Base-by-base conservation (phyloP, 2,888 invertebrate genomes). In the Hesperia comma region DNA sequence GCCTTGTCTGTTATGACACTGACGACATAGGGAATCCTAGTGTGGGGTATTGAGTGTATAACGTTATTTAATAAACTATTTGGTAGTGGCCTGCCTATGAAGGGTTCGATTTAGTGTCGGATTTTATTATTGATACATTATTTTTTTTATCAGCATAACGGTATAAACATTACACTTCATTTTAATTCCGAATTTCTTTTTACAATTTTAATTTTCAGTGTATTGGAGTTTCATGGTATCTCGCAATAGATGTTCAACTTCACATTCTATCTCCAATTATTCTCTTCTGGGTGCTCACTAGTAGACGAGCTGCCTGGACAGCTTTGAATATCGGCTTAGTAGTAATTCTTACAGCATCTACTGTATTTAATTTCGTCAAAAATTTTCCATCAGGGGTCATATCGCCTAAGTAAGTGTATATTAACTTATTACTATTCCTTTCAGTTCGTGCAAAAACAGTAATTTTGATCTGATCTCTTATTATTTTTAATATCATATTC, bases 171-270 rank as follows among this genome's bases (percentile, higher is more conserved):
- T n/a, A n/a, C n/a, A n/a, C n/a, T n/a, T n/a, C n/a, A n/a, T n/a
- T n/a, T n/a, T n/a, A 26, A 26, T 26, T 26, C 26, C 12, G 12
- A 37, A n/a, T 37, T 12, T 12, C 37, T 10, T 37, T 12, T 12
- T 12, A 10, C 3, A 37, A 37, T 12, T 10, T 17, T 17, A 46
- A 8, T 17, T 80, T 83, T 5, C 77, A 90, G 90, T 89, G 90
- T 66, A 69, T 89, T 0, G 63, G 78, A 2, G 86, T 85, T 67
- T 77, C 81, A 0, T 90, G 90, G 90, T 90, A 88, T 69, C 69
- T 90, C 2, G 87, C 89, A 0, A 81, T 90, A 10, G 90, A 90
- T 60, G 78, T 89, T 1, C 90, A 90, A 21, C 79, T 88, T 0
- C 80, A 88, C 68, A 77, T 89, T 1, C 17, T 90, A 12, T 87